Conservation (phyloP, 2,113 vertebrate species). For the Xiphophorus hellerii region DNA sequence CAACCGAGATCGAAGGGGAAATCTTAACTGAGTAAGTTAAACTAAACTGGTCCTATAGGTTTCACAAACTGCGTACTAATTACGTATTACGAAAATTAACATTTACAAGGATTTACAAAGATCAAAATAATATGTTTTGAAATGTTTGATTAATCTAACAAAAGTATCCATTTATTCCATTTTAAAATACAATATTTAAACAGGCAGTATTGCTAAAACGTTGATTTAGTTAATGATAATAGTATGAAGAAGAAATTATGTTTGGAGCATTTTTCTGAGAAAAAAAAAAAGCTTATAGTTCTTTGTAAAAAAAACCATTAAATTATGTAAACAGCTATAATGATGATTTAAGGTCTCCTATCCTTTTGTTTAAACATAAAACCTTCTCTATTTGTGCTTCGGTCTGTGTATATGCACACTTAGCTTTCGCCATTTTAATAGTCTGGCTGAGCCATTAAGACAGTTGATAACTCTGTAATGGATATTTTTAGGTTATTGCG, state of each 20-base stretch:
- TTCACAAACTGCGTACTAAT: neutral
- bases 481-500: slow-evolving; percentile 68
- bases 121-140: neutral
- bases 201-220: neutral
- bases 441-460: slow-evolving; percentile 23
- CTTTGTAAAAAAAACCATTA: neutral
- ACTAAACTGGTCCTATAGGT: too few species aligned
- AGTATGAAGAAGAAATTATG: too few species aligned
- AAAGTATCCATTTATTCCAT: neutral
- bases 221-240: neutral
- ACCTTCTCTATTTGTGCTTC: neutral
- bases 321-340: neutral
- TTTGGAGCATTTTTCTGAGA: neutral
- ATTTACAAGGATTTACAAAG: neutral
- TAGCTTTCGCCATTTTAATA: slow-evolving; percentile 7
- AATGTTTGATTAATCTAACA: neutral
- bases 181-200: too few species aligned
- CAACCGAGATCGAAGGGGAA: neutral
- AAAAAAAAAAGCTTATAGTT: neutral
- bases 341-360: neutral
- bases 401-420: neutral
- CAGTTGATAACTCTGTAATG: slow-evolving; percentile 34
- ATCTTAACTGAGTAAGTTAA: too few species aligned
- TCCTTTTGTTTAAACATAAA: neutral
- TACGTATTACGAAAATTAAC: neutral